Evolutionary conservation across 2,888 invertebrate species (phyloP), one percentile per base, ranked within the genome.

Genomic region (Leptinotarsa juncta): DNA sequence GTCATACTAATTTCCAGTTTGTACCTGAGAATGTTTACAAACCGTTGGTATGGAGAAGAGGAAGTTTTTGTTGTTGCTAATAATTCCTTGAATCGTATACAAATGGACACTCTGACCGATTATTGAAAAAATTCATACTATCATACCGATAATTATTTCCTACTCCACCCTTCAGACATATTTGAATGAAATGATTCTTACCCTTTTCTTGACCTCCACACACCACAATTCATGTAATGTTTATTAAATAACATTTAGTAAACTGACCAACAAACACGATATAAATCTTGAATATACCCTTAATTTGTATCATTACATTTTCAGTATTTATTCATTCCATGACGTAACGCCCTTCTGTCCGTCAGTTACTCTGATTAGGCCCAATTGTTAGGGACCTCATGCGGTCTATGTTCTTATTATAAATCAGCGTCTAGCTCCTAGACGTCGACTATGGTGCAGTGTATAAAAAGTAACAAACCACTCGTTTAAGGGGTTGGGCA

Each of bases 341-440:
- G n/a, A 79, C 71, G 79, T 65, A 74, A 80, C 81, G 79, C 81
- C 82, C 81, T 68, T 76, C 77, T 74, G 75, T 78, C 78, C 80
- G 79, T 82, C 81, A 81, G 80, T 81, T 81, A 80, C 77, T 79
- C 82, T 83, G 82, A 83, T 83, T 83, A 83, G 81, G 74, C 57
- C 65, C 82, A 78, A 83, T 83, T 83, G 82, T 82, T 73, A 65
- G 72, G 66, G 75, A 78, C 79, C 73, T 78, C 78, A 79, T 80
- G 79, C 48, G 79, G 80, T 74, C 75, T 73, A 69, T 67, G 72
- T 65, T 51, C 32, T 67, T 71, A 32, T 55, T 71, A 32, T 68
- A 42, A 50, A 32, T 68, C 68, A 26, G 18, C 55, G 53, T 55
- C 53, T 67, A 67, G 53, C 57, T 50, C 68, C 68, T 68, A 68